Evolutionary conservation across 2,888 invertebrate species (phyloP), one percentile per base, ranked within the genome.

Genomic region (Endotricha flammealis): DNA sequence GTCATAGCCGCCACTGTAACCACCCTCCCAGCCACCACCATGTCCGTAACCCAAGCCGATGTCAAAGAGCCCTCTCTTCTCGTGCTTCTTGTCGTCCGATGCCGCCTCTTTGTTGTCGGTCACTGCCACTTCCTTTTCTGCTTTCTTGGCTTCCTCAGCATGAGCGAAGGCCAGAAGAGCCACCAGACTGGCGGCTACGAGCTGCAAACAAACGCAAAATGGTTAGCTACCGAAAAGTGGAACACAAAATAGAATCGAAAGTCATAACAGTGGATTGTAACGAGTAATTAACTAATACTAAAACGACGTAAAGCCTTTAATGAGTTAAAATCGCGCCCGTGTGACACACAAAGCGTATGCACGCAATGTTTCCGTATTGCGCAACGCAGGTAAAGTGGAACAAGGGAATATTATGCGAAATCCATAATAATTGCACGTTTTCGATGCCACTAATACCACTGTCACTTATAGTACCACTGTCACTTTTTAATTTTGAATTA

Each of bases 11-110:
- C 64, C 58, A 2, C 53, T 46, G 25, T 54, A 65, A 32, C 73
- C 70, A 12, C 75, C 70, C 32, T 67, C 67, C 4, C 57, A 50
- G 41, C 55, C 51, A 4, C 58, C 57, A 17, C 72, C 68, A 47
- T 72, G 68, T 41, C 81, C 83, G 45, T 85, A 87, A 41, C 89
- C 88, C 41, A 89, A 82, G 48, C 89, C 88, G 45, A 70, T 66
- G 38, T 87, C 81, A 55, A 89, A 88, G 38, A 94, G 78, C 37
- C 94, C 93, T 57, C 94, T 90, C 69, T 94, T 94, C 50, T 93
- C 92, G 66, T 92, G 91, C 53, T 92, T 91, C 64, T 93, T 93
- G 44, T 91, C 91, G 35, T 75, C 87, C 38, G 76, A 69, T 31
- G 69, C 76, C 43, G 88, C 80, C 53, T 82, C 86, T 62, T 88